Percentiles rank a stretch among this genome's conserved stretches.
phyloP scores from a whole-genome alignment of 2,888 invertebrate genomes.

The Drosophila yooni region DNA sequence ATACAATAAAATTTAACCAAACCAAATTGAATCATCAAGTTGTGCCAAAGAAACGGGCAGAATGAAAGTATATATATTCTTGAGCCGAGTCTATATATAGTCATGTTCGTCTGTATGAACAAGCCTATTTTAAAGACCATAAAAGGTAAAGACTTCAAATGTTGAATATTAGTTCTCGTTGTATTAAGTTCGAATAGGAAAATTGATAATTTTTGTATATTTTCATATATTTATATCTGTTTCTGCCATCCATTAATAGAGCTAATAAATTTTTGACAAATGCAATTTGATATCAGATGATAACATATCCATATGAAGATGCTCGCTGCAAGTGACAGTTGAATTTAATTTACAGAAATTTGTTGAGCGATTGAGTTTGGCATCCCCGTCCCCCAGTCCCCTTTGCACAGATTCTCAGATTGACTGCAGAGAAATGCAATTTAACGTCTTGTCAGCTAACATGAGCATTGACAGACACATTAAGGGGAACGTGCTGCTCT shows the following conservation, averaged over 20 bases:
- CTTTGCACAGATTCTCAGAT: not conserved
- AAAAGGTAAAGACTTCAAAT: not conserved
- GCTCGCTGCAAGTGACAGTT: constrained; percentile 10
- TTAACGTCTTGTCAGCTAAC: constrained; percentile 25
- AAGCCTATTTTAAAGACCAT: not conserved
- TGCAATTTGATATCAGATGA: not conserved
- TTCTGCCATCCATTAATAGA: not conserved
- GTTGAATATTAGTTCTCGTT: not conserved
- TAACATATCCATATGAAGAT: not conserved
- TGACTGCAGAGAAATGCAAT: constrained; percentile 12
- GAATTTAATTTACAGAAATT: constrained; percentile 10
- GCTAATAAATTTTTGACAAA: not conserved
- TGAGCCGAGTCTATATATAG: not conserved
- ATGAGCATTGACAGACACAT: constrained; percentile 24
- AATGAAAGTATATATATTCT: not conserved
- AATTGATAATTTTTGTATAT: not conserved
- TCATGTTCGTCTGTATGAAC: not conserved
- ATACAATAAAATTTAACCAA: not conserved
- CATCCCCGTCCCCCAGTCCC: not conserved
- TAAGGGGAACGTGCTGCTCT: not conserved
- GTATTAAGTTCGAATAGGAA: no score
- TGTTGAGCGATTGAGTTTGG: constrained; percentile 2
- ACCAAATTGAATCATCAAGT: not conserved
- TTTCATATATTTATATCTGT: not conserved
- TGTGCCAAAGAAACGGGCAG: not conserved